Base-by-base conservation (phyloP, 1,140 invertebrate genomes). In the Lineus longissimus region DNA sequence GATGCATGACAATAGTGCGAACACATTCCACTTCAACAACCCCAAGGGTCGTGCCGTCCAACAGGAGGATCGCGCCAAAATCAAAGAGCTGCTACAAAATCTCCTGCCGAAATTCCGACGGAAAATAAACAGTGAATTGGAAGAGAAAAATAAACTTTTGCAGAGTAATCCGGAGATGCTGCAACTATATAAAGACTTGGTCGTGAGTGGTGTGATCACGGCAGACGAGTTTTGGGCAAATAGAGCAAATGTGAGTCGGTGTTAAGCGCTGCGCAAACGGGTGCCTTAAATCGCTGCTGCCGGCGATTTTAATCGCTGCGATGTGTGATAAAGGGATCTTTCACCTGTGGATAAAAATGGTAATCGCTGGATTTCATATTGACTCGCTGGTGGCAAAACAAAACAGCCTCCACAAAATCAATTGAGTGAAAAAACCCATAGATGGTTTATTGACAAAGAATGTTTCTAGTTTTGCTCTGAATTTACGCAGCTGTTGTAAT, bases 1-100 rank as follows among this genome's bases (percentile, higher is more conserved):
- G 36, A 83, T 99, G 65, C 91, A 97, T 76, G 93, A 95, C 85
- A 91, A 92, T 27, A 88, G 90, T 47, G 93, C 93, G 22, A 95
- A 93, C 1, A 98, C 95, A 33, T 99, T 99, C 85, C 96, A 98
- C 78, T 99, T 99, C 84, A 90, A 92, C 43, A 95, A 97, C 83
- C 88, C 90, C 36, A 87, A 86, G 68, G 92, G 93, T 4, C 82
- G 88, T 23, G 87, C 90, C 36, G 87, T 87, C 1, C 94, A 97
- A 82, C 85, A 95, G 0, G 87, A 88, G 68, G 95, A 98, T 76
- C 84, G 97, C 58, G 94, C 98, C 81, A 86, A 89, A 70, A 93
- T 98, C 0, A 99, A 98, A 82, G 93, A 96, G 73, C 82, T 94
- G 57, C 82, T 99, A 56, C 91, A 94, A 72, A 88, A 93, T 73